These are phyloP conservation scores for Aselliscus stoliczkanus DNA, from an alignment of 2,797 vertebrate genomes.

Conservation along the genomic window DNA sequence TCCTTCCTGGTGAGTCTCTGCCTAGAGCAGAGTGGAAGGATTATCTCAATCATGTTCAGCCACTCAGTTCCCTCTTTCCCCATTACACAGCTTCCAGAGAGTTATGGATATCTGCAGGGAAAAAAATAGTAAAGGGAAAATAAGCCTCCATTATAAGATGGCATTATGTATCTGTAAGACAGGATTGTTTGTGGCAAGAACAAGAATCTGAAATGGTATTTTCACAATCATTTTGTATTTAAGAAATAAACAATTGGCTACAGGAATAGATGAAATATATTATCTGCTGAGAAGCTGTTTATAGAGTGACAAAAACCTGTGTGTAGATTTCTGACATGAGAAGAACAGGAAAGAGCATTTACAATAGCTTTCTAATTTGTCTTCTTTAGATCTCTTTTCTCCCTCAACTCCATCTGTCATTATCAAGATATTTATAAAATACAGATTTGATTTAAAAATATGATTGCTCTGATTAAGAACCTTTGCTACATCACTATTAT, in stretches of 20 bases:
- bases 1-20: neutral
- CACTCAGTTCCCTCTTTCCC: neutral
- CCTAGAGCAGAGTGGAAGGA: neutral
- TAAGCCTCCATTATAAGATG: neutral
- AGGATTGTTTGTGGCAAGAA: neutral
- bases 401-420: neutral
- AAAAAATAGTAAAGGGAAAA: neutral
- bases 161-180: neutral
- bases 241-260: neutral
- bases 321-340: neutral
- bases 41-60: neutral
- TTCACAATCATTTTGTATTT: neutral
- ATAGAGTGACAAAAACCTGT: neutral
- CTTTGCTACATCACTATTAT: neutral
- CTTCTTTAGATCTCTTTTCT: neutral
- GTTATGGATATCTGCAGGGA: neutral
- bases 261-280: neutral
- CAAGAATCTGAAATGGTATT: neutral
- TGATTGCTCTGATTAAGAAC: neutral
- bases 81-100: neutral
- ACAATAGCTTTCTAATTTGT: neutral
- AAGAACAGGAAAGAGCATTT: neutral
- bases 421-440: constrained; percentile 31
- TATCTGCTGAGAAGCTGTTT: neutral
- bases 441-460: constrained; percentile 30